Evolutionary conservation across 2,113 vertebrate genomes (phyloP), one percentile per base, ranked within the genome.

Genomic region (Ciconia stormi): DNA sequence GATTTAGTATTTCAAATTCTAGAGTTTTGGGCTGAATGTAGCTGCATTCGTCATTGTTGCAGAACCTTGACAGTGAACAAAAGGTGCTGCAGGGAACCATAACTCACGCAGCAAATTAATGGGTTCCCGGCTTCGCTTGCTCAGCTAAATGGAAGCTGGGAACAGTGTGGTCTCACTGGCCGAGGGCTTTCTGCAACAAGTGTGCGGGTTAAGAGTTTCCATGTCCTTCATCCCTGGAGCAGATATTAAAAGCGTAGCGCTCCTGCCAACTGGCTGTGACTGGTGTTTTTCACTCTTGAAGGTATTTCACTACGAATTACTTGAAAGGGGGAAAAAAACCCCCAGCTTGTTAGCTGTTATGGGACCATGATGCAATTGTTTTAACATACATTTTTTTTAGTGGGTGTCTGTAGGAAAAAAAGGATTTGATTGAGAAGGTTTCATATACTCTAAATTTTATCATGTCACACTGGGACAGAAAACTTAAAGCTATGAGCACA

Each of bases 21-120:
- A 71, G 94, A 94, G 83, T 92, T 97, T 91, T 84, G 84, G 82
- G 72, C 83, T 89, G 84, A 95, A 69, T 70, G 92, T 79, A 90
- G 90, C 78, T 76, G 90, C 95, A 96, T 98, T 95, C 50, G 91
- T 97, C 96, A 97, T 85, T 92, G 92, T 94, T 95, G 93, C 85
- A 96, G 91, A 96, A 89, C 92, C 85, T 93, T 97, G 96, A 94
- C 91, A 93, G 87, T 67, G 90, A 95, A 94, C 95, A 95, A 97
- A 94, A 95, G 95, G 94, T 96, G 96, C 96, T 96, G 89, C 84
- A 90, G 95, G 97, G 96, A 96, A 76, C 82, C 50, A 62, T 97
- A 97, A 95, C 83, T 98, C 95, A 96, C 5, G 11, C 18, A 17
- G 89, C 11, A 78, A 91, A 97, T 98, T 95, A 97, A 98, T 95